Evolutionary conservation across 2,797 vertebrate species (phyloP).

Genomic region (Enteromius fasciolatus): DNA sequence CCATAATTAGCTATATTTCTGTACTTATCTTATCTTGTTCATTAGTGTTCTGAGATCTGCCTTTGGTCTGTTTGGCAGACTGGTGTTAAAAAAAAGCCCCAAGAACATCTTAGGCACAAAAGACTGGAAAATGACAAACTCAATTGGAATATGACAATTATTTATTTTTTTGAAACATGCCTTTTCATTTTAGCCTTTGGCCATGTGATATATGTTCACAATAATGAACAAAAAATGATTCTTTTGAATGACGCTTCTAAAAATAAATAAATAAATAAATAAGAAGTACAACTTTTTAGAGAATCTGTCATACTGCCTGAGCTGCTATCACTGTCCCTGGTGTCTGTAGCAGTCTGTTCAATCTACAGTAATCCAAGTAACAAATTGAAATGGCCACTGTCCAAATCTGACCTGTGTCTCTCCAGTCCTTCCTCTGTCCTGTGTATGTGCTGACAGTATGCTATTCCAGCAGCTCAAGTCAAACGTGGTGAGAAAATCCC

Average conservation of each 20-base stretch:
- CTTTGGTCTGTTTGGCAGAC: not conserved
- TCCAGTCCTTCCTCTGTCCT: not conserved
- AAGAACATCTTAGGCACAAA: not conserved
- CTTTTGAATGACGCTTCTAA: not conserved
- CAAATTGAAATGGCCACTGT: slow-evolving; percentile 66
- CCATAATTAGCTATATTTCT: not conserved
- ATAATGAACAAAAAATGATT: not conserved
- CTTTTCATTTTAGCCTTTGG: not conserved
- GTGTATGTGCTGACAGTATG: not conserved
- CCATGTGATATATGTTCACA: not conserved
- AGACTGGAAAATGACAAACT: not conserved
- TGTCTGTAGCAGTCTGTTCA: slow-evolving; percentile 60
- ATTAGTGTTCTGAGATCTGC: not conserved
- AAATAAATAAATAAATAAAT: not conserved
- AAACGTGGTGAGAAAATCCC: not conserved
- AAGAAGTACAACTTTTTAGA: slow-evolving; percentile 1
- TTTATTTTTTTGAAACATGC: no score
- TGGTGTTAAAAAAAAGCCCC: not conserved
- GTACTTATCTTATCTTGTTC: not conserved
- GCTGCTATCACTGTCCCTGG: slow-evolving; percentile 47
- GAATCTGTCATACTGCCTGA: slow-evolving; percentile 12
- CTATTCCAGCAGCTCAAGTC: slow-evolving; percentile 10
- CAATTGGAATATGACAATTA: not conserved
- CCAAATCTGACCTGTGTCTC: slow-evolving; percentile 49
- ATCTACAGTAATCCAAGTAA: slow-evolving; percentile 59